Evolutionary conservation across 1,140 invertebrate genomes (phyloP).

Genomic region (Bombus pyrosoma): DNA sequence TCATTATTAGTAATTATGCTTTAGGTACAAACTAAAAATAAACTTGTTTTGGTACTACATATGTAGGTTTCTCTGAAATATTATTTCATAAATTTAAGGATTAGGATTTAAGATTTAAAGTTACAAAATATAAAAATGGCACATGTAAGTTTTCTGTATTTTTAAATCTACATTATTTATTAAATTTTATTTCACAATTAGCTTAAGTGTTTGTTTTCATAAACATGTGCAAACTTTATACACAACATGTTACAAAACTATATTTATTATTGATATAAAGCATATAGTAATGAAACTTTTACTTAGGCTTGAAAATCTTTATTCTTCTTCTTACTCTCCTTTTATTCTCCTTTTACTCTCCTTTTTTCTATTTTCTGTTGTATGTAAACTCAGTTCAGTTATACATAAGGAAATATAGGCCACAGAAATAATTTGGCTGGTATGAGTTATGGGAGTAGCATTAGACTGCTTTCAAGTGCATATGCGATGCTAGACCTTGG

Average conservation of each 20-base stretch:
- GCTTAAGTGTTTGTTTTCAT: neutral
- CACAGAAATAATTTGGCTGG: slow-evolving; percentile 70
- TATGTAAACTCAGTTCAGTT: slow-evolving; percentile 71
- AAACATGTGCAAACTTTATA: neutral
- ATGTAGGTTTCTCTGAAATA: neutral
- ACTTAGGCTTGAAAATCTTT: slow-evolving; percentile 17
- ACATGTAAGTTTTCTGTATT: neutral
- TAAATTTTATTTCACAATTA: neutral
- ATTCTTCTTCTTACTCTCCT: neutral
- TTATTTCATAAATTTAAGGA: no score
- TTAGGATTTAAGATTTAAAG: no score
- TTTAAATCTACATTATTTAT: neutral
- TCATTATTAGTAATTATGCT: neutral
- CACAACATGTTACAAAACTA: neutral
- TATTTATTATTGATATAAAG: neutral
- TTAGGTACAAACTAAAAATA: neutral
- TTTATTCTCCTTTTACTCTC: neutral
- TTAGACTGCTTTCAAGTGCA: slow-evolving; percentile 75
- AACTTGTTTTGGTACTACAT: neutral
- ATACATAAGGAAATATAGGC: slow-evolving; percentile 73
- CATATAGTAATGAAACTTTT: neutral
- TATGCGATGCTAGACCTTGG: slow-evolving; percentile 81
- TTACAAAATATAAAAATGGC: neutral
- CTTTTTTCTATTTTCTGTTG: slow-evolving; percentile 8
- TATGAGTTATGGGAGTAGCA: slow-evolving; percentile 78